Evolutionary conservation across 2,888 invertebrate species (phyloP), one percentile per base, ranked within the genome.

Genomic region (Eristalis tenax): DNA sequence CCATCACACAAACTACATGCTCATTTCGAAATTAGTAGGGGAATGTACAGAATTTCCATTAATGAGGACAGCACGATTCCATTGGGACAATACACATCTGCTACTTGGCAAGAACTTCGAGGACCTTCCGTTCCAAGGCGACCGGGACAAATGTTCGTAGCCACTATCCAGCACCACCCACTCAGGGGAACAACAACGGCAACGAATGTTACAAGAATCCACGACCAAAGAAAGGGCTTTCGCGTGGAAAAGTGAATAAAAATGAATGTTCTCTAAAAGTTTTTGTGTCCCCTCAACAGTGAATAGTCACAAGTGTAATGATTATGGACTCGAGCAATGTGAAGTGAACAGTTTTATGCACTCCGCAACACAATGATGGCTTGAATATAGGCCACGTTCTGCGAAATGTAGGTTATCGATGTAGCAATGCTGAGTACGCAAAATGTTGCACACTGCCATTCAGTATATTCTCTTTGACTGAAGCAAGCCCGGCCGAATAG

Each of bases 321-420:
- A 61, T 61, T 71, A 43, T 43, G 68, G 26, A 59, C 50, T 50
- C 35, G 22, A 50, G 64, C n/a, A 22, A 35, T 43, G 43, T 50
- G 56, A 74, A 65, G 64, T 61, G 65, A 28, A 59, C 40, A 68
- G 56, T 66, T 43, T 40, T 40, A 28, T 65, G n/a, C 65, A 50
- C 71, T 66, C 61, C 79, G 35, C 43, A 61, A 43, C 15, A 82
- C 73, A 77, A 77, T 74, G 64, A 38, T 50, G 50, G 50, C 8
- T 18, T 6, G 32, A 79, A 83, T 74, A 85, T 82, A 56, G 85
- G 85, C 69, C 85, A 85, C 26, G 77, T 74, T 74, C 56, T 35
- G 57, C 57, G 56, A 68, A 18, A 77, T 77, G 38, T 73, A 82
- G 85, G 77, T 38, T 77, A 85, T 85, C 85, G 85, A 85, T 82